Evolutionary conservation across 2,113 vertebrate species (phyloP), one percentile per base, ranked within the genome.

Genomic region (Sorex araneus): DNA sequence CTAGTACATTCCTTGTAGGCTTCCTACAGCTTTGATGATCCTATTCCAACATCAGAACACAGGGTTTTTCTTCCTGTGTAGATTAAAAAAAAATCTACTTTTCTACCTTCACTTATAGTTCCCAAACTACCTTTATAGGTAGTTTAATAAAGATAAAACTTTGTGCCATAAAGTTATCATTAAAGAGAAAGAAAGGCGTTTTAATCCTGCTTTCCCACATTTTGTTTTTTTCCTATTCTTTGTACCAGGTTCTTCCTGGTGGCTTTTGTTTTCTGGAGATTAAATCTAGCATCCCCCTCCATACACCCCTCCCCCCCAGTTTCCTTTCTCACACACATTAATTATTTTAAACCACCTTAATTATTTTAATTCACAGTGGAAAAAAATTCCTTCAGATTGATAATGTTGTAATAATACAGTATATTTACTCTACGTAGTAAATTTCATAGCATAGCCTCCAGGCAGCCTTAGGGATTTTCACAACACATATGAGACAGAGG

Each of bases 301-400:
- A 34, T 47, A 15, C 18, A 15, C 71, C 66, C 45, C 63, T 27
- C 60, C 64, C 28, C 54, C 8, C 25, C 30, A 32, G 15, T 60
- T 27, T 75, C 23, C 47, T 21, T 36, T n/a, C 8, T 6, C 0
- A 60, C 57, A 60, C 57, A 60, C 57, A 60, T 60, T 60, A 50
- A 50, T 50, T 50, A 50, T 10, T 60, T 60, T 21, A 45, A 78
- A 73, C 23, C 50, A 83, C 50, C 79, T 50, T 30, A 60, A n/a
- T 21, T 57, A n/a, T 84, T 87, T 79, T 25, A 79, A 45, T 88
- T 89, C 28, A 63, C 54, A 27, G 6, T 64, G 40, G 70, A 76
- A 12, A 27, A 27, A 43, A 18, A 23, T 63, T 66, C 34, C 23
- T 34, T 32, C 30, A 50, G 45, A 63, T 23, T 28, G 34, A n/a